phyloP scores from a whole-genome alignment of 2,113 vertebrate genomes.

The Dolichallabes microphthalmus region DNA sequence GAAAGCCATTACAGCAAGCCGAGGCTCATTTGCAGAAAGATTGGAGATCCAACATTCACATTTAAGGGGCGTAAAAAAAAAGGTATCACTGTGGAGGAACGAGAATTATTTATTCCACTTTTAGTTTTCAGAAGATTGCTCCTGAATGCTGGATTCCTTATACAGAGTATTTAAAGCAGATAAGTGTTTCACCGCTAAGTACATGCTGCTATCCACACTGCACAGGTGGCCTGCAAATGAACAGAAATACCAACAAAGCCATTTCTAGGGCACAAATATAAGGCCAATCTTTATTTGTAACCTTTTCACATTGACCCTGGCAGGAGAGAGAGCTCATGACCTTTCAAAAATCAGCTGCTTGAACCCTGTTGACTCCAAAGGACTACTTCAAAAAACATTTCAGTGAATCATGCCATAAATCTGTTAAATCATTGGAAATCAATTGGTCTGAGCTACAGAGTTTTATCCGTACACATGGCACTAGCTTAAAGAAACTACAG shows the following conservation, averaged over 20 bases:
- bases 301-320: constrained; percentile 28
- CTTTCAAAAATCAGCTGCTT: constrained; percentile 47
- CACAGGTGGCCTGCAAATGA: constrained; percentile 11
- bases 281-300: constrained; percentile 32
- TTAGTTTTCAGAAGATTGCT: constrained; percentile 66
- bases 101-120: constrained; percentile 76
- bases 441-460: background rate
- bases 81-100: constrained; percentile 66
- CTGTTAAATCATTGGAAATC: background rate
- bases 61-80: constrained; percentile 55
- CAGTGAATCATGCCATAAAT: constrained; percentile 25
- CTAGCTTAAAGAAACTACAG: background rate
- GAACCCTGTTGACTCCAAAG: constrained; percentile 38
- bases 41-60: constrained; percentile 73
- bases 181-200: constrained; percentile 59
- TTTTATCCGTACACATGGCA: background rate
- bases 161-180: constrained; percentile 72
- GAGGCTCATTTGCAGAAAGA: constrained; percentile 79
- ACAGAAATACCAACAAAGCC: constrained; percentile 33
- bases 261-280: constrained; percentile 10
- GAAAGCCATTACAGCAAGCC: constrained; percentile 74
- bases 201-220: background rate
- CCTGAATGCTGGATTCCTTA: constrained; percentile 41
- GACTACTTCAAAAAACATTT: constrained; percentile 27
- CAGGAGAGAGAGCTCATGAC: constrained; percentile 25